Conservation (phyloP, 30 jellyfish, hydroid and myxozoan genomes). For the Cassiopea andromeda region DNA sequence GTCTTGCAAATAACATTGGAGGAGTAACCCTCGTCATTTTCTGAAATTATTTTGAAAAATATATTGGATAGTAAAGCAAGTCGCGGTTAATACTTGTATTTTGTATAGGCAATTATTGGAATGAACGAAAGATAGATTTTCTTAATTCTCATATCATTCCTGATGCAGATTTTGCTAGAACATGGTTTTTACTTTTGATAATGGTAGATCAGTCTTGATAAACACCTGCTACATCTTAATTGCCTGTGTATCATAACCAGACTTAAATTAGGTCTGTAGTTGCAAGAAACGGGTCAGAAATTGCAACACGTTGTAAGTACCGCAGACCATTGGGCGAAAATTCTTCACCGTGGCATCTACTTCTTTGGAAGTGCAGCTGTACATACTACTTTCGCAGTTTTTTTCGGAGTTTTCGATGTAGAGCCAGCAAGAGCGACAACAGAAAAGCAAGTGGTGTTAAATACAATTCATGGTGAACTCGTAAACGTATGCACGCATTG, state of each 20-base stretch:
- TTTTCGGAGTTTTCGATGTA: too few species aligned
- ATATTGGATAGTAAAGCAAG: too few species aligned
- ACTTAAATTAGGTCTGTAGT: background rate
- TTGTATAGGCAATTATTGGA: background rate
- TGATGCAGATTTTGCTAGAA: background rate
- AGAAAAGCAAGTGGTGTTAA: too few species aligned
- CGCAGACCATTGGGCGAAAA: too few species aligned
- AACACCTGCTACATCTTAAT: background rate
- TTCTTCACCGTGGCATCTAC: too few species aligned
- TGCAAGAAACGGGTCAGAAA: background rate
- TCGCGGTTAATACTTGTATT: too few species aligned
- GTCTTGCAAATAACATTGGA: background rate
- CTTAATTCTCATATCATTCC: background rate
- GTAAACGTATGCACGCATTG: too few species aligned
- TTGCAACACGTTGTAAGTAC: background rate
- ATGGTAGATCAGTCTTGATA: background rate
- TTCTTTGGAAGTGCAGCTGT: too few species aligned
- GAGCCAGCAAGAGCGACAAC: too few species aligned
- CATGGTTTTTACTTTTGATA: background rate
- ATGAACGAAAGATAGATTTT: background rate
- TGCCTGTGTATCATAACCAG: background rate
- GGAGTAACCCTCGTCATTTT: background rate
- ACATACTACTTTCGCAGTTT: too few species aligned
- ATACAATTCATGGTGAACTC: too few species aligned
- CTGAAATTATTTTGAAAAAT: too few species aligned